These are phyloP conservation scores for Lycia hirtaria DNA, from an alignment of 2,888 invertebrate genomes.

Conservation along the genomic window DNA sequence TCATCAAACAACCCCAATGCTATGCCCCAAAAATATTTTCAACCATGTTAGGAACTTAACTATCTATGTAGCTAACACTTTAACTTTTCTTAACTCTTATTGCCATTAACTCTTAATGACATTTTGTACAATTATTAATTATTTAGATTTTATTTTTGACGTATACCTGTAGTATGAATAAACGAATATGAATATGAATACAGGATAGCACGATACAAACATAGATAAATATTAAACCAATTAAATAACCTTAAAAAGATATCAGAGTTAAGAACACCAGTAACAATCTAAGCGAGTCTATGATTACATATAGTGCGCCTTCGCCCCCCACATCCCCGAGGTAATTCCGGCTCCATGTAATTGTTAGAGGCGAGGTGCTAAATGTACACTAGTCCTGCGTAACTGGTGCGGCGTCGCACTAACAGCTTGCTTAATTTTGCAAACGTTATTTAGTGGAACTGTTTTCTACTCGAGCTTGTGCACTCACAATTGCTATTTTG, in stretches of 20 bases:
- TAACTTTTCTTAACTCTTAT: too few species aligned
- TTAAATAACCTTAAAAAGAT: background rate
- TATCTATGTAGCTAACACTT: too few species aligned
- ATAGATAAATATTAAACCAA: background rate
- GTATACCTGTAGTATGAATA: too few species aligned
- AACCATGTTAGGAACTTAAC: too few species aligned
- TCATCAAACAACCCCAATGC: too few species aligned
- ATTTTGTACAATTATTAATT: too few species aligned
- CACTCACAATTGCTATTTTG: background rate
- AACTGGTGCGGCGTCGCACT: constrained; percentile 57
- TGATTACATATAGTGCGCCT: constrained; percentile 27
- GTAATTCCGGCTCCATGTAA: constrained; percentile 45
- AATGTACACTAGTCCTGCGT: constrained; percentile 59
- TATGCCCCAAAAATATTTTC: too few species aligned
- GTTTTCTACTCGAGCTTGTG: constrained; percentile 11
- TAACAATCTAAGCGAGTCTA: constrained; percentile 10
- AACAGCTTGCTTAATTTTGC: constrained; percentile 74
- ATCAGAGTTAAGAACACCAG: constrained; percentile 6
- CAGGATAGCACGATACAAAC: too few species aligned
- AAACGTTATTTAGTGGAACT: constrained; percentile 66
- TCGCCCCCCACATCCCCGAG: constrained; percentile 5
- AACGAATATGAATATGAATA: too few species aligned
- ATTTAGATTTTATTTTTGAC: too few species aligned
- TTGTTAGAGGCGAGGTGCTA: constrained; percentile 61
- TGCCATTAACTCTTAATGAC: too few species aligned